A percentile compares a stretch with the other conserved stretches of the same genome.
phyloP scores from a whole-genome alignment of 1,140 invertebrate genomes.

The Drosophila seguyi region DNA sequence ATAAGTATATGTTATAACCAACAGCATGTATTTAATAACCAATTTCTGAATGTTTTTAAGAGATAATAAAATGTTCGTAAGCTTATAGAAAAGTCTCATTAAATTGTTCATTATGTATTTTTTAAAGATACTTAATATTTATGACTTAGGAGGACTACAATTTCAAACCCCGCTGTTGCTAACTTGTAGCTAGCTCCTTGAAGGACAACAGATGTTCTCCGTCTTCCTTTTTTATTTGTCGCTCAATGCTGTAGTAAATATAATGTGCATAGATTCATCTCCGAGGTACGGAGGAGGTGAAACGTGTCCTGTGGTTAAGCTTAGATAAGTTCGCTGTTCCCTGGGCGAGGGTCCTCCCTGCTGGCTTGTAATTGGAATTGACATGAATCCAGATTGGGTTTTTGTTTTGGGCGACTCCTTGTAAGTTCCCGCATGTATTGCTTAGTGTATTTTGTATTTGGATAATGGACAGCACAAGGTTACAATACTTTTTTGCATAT shows the following conservation, averaged over 20 bases:
- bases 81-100: background rate
- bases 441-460: conserved; percentile 12
- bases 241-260: conserved; percentile 70
- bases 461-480: conserved; percentile 37
- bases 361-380: conserved; percentile 42
- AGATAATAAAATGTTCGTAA: background rate
- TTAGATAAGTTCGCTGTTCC: conserved; percentile 29
- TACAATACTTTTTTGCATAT: conserved; percentile 51
- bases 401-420: conserved; percentile 10
- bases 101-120: background rate
- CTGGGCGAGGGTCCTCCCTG: conserved; percentile 10
- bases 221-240: conserved; percentile 62
- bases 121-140: fast-evolving
- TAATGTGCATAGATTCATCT: conserved; percentile 74
- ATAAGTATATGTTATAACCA: too few relatives aligned
- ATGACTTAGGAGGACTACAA: background rate
- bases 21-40: too few relatives aligned
- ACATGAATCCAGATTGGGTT: conserved; percentile 32
- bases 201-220: conserved; percentile 74
- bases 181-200: conserved; percentile 37
- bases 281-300: conserved; percentile 22
- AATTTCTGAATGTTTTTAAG: too few relatives aligned
- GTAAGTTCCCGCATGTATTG: conserved; percentile 3
- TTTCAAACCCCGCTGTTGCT: background rate
- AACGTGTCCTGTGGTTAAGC: conserved; percentile 33